Percentiles rank a stretch among this genome's conserved stretches.
Evolutionary conservation across 92 coral and sea anemone species (phyloP).

Genomic region (Epizoanthus fatuus): DNA sequence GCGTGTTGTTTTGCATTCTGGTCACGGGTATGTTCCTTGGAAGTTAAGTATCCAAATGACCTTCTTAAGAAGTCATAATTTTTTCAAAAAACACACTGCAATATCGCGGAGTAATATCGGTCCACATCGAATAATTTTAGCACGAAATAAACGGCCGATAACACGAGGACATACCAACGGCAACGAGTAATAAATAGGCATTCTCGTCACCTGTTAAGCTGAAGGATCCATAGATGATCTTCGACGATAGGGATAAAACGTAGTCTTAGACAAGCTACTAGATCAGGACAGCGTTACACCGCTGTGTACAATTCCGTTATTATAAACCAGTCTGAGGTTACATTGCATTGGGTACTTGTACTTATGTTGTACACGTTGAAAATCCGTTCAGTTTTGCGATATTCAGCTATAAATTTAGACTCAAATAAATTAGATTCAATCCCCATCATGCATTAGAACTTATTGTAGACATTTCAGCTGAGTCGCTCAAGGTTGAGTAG

Average conservation of each 20-base stretch:
- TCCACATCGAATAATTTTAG: not conserved
- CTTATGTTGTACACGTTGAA: not conserved
- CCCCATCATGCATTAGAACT: no score
- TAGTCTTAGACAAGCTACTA: not conserved
- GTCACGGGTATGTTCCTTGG: slow-evolving; percentile 21
- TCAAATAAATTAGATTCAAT: not conserved
- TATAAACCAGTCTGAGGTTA: not conserved
- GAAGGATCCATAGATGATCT: slow-evolving; percentile 37
- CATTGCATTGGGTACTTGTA: not conserved
- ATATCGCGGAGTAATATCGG: slow-evolving; percentile 6
- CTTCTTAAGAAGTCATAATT: slow-evolving; percentile 22
- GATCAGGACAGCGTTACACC: slow-evolving; percentile 2
- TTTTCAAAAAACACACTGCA: not conserved
- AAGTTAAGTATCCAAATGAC: slow-evolving; percentile 43
- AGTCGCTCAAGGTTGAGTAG: not conserved
- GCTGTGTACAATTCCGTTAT: not conserved
- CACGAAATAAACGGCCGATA: slow-evolving; percentile 39
- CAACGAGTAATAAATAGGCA: slow-evolving; percentile 3
- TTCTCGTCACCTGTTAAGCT: slow-evolving; percentile 47
- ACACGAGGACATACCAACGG: slow-evolving; percentile 7
- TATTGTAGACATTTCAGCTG: not conserved
- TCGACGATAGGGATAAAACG: slow-evolving; percentile 31
- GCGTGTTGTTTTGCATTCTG: slow-evolving; percentile 18
- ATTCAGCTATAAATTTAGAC: not conserved
- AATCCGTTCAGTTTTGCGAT: not conserved